These are phyloP conservation scores for Labeo catla DNA, from an alignment of 2,113 vertebrate species.

Conservation along the genomic window DNA sequence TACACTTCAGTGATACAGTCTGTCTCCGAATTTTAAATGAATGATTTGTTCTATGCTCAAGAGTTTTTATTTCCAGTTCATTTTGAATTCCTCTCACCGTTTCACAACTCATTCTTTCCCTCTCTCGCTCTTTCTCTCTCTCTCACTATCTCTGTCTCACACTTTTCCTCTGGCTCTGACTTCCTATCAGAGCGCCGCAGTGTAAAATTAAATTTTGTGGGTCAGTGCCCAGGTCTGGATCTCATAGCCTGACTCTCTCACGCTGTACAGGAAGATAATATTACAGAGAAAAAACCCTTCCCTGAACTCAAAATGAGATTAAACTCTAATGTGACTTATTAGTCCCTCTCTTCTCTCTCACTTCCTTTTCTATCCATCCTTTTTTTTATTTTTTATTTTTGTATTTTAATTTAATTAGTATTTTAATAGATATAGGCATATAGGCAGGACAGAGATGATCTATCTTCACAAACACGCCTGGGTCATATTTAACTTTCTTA, in stretches of 20 bases:
- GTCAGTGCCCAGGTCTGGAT: conserved; percentile 44
- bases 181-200: conserved; percentile 38
- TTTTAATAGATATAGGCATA: not conserved
- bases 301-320: conserved; percentile 28
- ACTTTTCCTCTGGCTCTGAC: conserved; percentile 37
- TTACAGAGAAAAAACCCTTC: conserved; percentile 10
- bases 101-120: not conserved
- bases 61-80: not conserved
- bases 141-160: not conserved
- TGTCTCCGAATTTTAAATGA: not conserved
- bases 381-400: not conserved
- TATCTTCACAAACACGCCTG: not conserved
- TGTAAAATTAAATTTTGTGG: conserved; percentile 42
- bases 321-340: conserved; percentile 40
- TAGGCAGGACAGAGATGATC: not conserved
- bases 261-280: conserved; percentile 21
- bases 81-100: conserved; percentile 20
- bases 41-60: not conserved
- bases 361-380: not conserved
- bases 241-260: not conserved
- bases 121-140: not conserved
- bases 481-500: not conserved
- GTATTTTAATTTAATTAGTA: not conserved
- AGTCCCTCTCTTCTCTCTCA: not conserved
- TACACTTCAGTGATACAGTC: not conserved